Conservation (phyloP, 2,113 vertebrate species). For the Amazona guildingii region DNA sequence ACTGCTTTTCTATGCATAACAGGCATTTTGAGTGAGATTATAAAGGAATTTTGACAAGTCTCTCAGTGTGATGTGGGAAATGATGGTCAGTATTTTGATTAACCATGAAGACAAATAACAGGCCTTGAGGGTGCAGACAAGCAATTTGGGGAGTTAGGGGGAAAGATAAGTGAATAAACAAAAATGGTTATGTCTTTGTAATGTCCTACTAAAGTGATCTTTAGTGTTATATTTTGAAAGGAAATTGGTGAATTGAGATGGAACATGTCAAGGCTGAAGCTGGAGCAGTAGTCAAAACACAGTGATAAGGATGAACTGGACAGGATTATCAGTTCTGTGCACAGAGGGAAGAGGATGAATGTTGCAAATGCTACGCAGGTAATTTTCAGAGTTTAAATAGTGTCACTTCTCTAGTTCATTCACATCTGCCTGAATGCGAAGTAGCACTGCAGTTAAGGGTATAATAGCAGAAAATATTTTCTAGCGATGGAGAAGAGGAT, state of each 20-base stretch:
- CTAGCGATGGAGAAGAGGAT: not conserved
- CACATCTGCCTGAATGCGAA: not conserved
- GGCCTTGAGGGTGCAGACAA: not conserved
- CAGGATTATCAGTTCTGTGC: not conserved
- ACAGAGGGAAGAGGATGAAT: not conserved
- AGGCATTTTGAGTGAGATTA: not conserved
- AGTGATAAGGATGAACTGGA: not conserved
- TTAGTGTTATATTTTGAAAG: slow-evolving; percentile 36
- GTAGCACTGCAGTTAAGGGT: not conserved
- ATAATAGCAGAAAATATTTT: not conserved
- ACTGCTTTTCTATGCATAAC: not conserved
- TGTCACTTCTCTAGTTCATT: not conserved
- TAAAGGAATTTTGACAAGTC: not conserved
- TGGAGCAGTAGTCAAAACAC: not conserved
- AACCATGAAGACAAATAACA: not conserved
- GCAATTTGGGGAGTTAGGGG: not conserved
- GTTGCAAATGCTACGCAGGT: not conserved
- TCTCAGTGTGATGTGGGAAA: not conserved
- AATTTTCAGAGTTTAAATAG: not conserved
- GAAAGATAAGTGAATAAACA: not conserved
- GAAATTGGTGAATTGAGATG: not conserved
- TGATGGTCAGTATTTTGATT: not conserved
- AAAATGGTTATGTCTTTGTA: not conserved
- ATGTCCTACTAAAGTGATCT: not conserved
- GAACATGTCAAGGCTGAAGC: not conserved